Conservation (phyloP, 2,113 vertebrate species). For the Erythrocercus mccallii region DNA sequence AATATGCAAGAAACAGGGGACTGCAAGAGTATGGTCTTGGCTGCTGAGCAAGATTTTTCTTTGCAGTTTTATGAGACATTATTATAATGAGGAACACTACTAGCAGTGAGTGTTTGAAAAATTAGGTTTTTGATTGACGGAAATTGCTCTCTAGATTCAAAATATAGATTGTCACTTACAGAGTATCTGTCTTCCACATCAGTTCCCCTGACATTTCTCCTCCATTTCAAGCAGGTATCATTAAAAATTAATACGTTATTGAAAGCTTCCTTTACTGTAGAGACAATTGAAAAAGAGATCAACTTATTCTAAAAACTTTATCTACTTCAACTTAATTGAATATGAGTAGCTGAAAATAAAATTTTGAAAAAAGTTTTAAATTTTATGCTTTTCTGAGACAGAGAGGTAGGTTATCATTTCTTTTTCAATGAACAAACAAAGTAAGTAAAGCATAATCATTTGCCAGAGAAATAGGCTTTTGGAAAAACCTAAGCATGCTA, state of each 20-base stretch:
- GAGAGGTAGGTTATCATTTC: background rate
- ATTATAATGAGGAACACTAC: background rate
- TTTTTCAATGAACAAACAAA: background rate
- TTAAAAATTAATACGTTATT: conserved; percentile 76
- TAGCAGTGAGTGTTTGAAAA: background rate
- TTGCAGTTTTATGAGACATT: background rate
- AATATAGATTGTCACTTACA: conserved; percentile 57
- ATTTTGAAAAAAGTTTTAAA: fast-evolving
- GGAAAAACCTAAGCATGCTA: background rate
- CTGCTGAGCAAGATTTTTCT: background rate
- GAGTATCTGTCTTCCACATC: conserved; percentile 68
- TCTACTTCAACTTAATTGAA: background rate
- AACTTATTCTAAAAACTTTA: background rate
- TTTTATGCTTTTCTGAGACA: background rate
- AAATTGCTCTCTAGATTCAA: background rate
- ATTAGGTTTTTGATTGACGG: background rate
- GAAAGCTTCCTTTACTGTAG: conserved; percentile 71
- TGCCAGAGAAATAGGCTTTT: background rate
- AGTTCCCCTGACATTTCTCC: conserved; percentile 63
- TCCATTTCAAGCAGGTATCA: conserved; percentile 86
- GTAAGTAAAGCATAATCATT: background rate
- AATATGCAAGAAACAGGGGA: background rate
- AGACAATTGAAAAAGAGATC: background rate
- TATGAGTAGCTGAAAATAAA: background rate
- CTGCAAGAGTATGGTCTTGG: background rate